phyloP scores from a whole-genome alignment of 2,888 invertebrate genomes.

The Ennomos erosarius region DNA sequence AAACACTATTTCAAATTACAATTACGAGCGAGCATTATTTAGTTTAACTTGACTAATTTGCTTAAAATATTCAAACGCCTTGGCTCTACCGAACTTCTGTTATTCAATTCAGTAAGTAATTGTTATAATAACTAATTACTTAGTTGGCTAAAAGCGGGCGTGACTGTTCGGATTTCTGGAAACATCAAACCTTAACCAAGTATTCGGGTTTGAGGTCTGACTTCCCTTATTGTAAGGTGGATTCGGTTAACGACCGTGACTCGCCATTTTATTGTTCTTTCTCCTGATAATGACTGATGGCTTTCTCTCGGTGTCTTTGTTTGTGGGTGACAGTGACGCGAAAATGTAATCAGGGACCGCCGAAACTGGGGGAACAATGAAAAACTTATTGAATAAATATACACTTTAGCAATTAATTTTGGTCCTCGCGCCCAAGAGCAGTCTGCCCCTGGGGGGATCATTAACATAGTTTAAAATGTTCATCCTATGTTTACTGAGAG shows the following conservation, averaged over 20 bases:
- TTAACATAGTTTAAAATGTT: conserved; percentile 33
- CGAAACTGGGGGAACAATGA: conserved; percentile 61
- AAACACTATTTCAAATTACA: conserved; percentile 3
- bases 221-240: conserved; percentile 65
- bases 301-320: conserved; percentile 79
- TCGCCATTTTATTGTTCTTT: conserved; percentile 77
- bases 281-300: conserved; percentile 81
- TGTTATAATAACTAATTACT: conserved; percentile 57
- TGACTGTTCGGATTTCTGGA: conserved; percentile 63
- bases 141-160: conserved; percentile 49
- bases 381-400: conserved; percentile 61
- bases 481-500: conserved; percentile 19
- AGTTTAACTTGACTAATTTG: conserved; percentile 19
- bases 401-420: conserved; percentile 54
- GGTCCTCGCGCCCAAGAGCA: conserved; percentile 24
- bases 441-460: conserved; percentile 28
- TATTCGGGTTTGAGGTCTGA: conserved; percentile 55
- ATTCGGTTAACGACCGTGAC: conserved; percentile 79
- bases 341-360: conserved; percentile 76
- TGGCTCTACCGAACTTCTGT: conserved; percentile 13
- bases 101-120: conserved; percentile 47
- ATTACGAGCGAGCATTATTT: conserved; percentile 8
- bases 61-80: conserved; percentile 12
- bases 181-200: conserved; percentile 60
- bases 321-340: conserved; percentile 74